Base-by-base conservation (phyloP, 2,113 vertebrate species). In the Chroicocephalus ridibundus region DNA sequence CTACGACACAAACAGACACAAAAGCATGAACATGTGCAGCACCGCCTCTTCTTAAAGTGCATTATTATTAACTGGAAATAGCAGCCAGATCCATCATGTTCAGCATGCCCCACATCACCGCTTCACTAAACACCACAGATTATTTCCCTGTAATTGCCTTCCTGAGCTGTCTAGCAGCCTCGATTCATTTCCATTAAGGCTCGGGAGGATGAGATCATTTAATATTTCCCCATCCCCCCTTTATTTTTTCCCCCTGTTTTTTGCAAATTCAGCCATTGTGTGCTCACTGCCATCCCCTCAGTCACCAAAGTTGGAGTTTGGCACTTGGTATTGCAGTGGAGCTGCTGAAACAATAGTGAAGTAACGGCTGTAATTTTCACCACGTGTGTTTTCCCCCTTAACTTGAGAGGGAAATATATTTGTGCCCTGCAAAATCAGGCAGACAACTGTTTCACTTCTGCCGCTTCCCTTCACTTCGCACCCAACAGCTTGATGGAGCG, bases 131-230 rank as follows among this genome's bases (percentile, higher is more conserved):
- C 94, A 96, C 88, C 82, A 80, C 92, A 95, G 93, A 97, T 97
- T 96, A 97, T 95, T 97, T 94, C 94, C 69, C 79, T 97, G 91
- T 97, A 98, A 98, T 98, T 97, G 95, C 81, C 92, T 97, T 96
- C 95, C 95, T 82, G 91, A 96, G 95, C 97, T 94, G 91, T 88
- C 95, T 95, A 93, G 95, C 83, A 95, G 94, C 78, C 74, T 96
- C 51, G 0, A 96, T 97, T 97, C 91, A 93, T 97, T 97, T 97
- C 97, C 84, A 97, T 95, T 97, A 97, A 88, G 64, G 84, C 71
- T 88, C 9, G 61, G 90, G 70, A 96, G 86, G 90, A 92, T 88
- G 90, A 94, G 75, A 95, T 90, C 62, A 82, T 96, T 95, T 97
- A 69, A 81, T 72, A 86, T 83, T 86, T 58, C 65, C 70, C 72